These are phyloP conservation scores for Anarsia innoxiella DNA, from an alignment of 2,888 invertebrate species.

Conservation along the genomic window DNA sequence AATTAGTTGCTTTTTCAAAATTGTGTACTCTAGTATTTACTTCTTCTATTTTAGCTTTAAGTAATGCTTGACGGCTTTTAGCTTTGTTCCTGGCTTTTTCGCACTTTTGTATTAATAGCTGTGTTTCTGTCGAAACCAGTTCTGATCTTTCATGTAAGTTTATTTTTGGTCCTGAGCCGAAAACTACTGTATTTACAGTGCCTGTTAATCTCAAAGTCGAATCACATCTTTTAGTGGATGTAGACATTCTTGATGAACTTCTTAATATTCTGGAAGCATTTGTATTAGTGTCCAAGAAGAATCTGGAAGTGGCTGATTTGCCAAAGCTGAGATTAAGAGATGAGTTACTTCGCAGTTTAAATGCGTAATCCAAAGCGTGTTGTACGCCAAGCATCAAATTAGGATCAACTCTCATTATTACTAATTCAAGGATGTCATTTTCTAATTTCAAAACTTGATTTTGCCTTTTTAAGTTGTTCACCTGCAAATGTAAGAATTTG, in stretches of 20 bases:
- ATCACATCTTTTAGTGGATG: too few species aligned
- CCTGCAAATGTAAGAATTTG: conserved; percentile 24
- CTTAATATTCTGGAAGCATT: conserved; percentile 33
- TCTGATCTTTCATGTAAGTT: conserved; percentile 69
- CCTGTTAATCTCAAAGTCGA: conserved; percentile 52
- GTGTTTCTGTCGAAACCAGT: conserved; percentile 66
- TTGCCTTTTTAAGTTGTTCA: conserved; percentile 43
- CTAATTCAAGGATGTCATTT: conserved; percentile 69
- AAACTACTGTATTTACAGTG: neutral
- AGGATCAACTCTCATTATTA: conserved; percentile 61
- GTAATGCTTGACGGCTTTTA: conserved; percentile 46
- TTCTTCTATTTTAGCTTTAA: conserved; percentile 74
- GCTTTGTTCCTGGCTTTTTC: conserved; percentile 40
- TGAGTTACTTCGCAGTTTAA: conserved; percentile 38
- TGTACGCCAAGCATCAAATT: conserved; percentile 56
- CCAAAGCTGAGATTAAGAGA: conserved; percentile 40
- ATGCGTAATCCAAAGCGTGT: conserved; percentile 48
- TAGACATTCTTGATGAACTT: conserved; percentile 25
- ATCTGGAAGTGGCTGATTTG: conserved; percentile 41
- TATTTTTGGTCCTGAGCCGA: conserved; percentile 60
- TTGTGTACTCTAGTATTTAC: conserved; percentile 66
- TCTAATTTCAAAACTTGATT: conserved; percentile 52
- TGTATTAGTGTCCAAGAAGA: conserved; percentile 20
- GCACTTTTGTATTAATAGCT: conserved; percentile 45
- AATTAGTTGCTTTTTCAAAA: conserved; percentile 55